Conservation (phyloP, 2,113 vertebrate genomes). For the Chunga burmeisteri region DNA sequence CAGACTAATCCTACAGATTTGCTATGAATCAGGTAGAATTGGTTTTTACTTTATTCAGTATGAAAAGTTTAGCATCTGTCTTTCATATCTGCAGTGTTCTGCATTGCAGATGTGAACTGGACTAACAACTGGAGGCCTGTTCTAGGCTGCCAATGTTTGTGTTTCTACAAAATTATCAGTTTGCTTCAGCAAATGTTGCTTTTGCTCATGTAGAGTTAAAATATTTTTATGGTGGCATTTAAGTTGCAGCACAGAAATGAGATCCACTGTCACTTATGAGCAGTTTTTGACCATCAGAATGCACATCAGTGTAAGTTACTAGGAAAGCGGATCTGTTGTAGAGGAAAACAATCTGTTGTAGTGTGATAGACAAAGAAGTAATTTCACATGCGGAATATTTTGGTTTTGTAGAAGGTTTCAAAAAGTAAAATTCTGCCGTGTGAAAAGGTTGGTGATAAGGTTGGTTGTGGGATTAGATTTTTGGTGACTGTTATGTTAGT, state of each 20-base stretch:
- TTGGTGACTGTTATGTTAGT: not conserved
- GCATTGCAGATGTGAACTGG: constrained; percentile 8
- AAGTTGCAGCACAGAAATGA: not conserved
- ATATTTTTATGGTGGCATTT: not conserved
- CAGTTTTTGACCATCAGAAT: not conserved
- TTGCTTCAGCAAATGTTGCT: not conserved
- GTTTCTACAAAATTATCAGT: not conserved
- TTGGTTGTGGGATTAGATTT: not conserved
- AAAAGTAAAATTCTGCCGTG: not conserved
- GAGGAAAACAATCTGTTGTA: not conserved
- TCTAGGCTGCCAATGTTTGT: not conserved
- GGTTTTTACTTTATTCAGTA: not conserved
- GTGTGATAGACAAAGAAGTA: not conserved
- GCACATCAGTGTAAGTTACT: not conserved
- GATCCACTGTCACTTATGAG: not conserved
- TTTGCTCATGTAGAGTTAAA: not conserved
- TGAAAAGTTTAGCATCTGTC: not conserved
- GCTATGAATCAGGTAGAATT: not conserved
- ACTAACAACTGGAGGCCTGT: not conserved
- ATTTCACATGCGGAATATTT: not conserved
- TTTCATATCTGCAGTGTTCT: not conserved
- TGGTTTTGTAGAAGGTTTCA: not conserved
- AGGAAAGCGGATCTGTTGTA: too few species aligned
- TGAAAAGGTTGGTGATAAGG: not conserved
- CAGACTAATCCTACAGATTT: not conserved